A percentile compares a stretch with the other conserved stretches of the same genome.
Evolutionary conservation across 2,888 invertebrate genomes (phyloP).

Genomic region (Lasioglossum oenotherae): DNA sequence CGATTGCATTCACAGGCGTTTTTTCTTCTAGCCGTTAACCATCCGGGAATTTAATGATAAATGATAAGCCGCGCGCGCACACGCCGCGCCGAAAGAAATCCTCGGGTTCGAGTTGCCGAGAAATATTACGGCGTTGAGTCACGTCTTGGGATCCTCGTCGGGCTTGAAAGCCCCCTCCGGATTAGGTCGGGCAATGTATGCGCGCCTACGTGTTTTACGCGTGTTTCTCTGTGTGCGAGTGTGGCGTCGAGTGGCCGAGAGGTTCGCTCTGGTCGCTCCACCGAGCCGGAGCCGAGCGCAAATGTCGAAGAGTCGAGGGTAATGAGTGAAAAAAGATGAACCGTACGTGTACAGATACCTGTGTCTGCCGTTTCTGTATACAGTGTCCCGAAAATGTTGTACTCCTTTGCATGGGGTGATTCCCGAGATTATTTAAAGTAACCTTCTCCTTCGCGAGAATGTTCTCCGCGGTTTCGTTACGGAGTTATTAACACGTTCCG

Average conservation of each 20-base stretch:
- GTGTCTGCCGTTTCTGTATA: too few species aligned
- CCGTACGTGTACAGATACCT: neutral
- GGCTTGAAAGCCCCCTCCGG: constrained; percentile 51
- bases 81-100: constrained; percentile 42
- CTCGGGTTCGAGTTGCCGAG: constrained; percentile 50
- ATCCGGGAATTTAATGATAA: constrained; percentile 67
- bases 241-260: constrained; percentile 21
- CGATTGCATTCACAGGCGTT: constrained; percentile 44
- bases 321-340: constrained; percentile 67
- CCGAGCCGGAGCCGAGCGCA: constrained; percentile 1
- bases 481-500: too few species aligned
- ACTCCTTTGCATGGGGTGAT: too few species aligned
- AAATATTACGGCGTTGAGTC: constrained; percentile 67
- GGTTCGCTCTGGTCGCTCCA: constrained; percentile 2
- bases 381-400: too few species aligned
- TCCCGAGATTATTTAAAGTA: too few species aligned
- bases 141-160: constrained; percentile 64
- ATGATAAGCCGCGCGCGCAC: constrained; percentile 56
- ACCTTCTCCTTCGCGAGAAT: too few species aligned
- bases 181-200: neutral
- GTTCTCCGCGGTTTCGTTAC: too few species aligned
- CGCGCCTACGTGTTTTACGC: neutral
- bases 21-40: constrained; percentile 38
- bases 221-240: neutral
- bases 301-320: constrained; percentile 53